Base-by-base conservation (phyloP, 2,113 vertebrate species). In the Parus major region DNA sequence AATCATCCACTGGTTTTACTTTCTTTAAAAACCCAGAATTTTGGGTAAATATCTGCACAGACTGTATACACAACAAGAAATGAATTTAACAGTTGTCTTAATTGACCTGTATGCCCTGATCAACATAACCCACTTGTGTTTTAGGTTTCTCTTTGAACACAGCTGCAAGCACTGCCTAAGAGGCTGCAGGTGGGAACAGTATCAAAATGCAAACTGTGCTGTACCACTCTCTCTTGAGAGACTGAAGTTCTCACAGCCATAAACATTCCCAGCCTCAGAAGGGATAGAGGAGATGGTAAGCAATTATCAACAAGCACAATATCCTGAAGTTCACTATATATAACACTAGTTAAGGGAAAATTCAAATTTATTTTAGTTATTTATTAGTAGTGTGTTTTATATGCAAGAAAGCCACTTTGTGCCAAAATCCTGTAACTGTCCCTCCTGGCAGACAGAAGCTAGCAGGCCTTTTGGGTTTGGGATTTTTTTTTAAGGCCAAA, bases 341-440 rank as follows among this genome's bases (percentile, higher is more conserved):
- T 12, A 75, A 76, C 72, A 66, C 25, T 11, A 41, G 69, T 76
- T 76, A 94, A 80, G 50, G 23, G 3, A 86, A 95, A 89, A 77
- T 20, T 52, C 52, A 55, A 42, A 77, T 49, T 70, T 66, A 83
- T 83, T 85, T 64, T 31, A 60, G 81, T 88, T 93, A 88, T 70
- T 90, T 73, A 78, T 96, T 88, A 96, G 93, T 90, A 94, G 47
- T 9, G 2, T 36, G 41, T 24, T 75, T 65, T 46, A 86, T n/a
- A 49, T 9, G 36, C 47, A 72, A 92, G 79, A 57, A 92, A 87
- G 57, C 24, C 55, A 69, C 61, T 87, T 85, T 52, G 75, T 86
- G 68, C 44, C 77, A 52, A 25, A 2, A 14, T 63, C 69, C 68
- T 71, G 49, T 25, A 88, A 73, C 90, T 73, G 90, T 57, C 46